These are phyloP conservation scores for Vicugna pacos DNA, from an alignment of 2,113 vertebrate species.

Conservation along the genomic window DNA sequence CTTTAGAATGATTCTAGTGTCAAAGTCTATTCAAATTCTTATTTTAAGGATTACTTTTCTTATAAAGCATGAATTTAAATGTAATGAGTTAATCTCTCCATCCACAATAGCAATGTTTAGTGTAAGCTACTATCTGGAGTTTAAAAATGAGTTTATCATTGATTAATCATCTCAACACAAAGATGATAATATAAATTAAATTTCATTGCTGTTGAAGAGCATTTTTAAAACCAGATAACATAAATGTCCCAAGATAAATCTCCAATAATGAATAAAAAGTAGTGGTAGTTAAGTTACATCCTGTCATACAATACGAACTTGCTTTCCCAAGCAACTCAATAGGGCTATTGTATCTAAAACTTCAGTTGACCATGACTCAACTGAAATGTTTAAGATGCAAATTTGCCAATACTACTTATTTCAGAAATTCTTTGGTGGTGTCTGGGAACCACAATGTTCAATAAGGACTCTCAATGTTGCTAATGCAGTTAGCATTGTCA, in stretches of 20 bases:
- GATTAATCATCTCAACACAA: constrained; percentile 31
- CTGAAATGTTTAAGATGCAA: not conserved
- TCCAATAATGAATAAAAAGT: not conserved
- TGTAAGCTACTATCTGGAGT: not conserved
- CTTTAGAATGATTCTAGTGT: not conserved
- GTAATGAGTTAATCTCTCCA: not conserved
- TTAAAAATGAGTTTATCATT: constrained; percentile 21
- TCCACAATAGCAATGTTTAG: not conserved
- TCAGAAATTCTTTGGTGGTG: not conserved
- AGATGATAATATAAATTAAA: constrained; percentile 28
- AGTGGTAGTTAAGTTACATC: not conserved
- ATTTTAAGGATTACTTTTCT: constrained; percentile 2
- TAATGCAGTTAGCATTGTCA: not conserved
- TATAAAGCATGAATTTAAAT: constrained; percentile 36
- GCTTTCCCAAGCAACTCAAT: not conserved
- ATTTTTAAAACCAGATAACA: constrained; percentile 1
- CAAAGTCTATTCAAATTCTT: not conserved
- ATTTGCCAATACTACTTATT: not conserved
- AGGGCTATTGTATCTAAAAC: constrained; percentile 16
- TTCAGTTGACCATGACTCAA: not conserved
- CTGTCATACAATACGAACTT: not conserved
- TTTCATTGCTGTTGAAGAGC: not conserved
- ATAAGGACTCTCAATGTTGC: not conserved
- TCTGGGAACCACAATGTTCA: not conserved
- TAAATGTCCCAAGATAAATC: not conserved